Base-by-base conservation (phyloP, 37 sponge, comb jelly and placozoan species). In the Lycopodina hypogea region DNA sequence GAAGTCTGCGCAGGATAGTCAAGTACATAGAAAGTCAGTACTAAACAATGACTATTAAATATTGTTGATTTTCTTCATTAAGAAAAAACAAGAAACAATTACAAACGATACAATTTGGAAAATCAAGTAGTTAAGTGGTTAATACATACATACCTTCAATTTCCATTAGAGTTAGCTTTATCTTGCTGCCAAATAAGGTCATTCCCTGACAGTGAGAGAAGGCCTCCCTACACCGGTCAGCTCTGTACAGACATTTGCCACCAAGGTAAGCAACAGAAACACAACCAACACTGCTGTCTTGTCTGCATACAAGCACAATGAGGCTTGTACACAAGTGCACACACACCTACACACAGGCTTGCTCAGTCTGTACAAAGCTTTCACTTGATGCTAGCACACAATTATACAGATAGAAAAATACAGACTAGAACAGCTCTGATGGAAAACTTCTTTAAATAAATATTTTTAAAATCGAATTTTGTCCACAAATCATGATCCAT, bases 131-230 rank as follows among this genome's bases (percentile, higher is more conserved):
- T n/a, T n/a, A n/a, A n/a, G n/a, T n/a, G n/a, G n/a, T n/a, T n/a
- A n/a, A n/a, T n/a, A n/a, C n/a, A n/a, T n/a, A 21, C 72, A 66
- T 41, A 82, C 83, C 88, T 72, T 78, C 79, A 15, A 24, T 32
- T 24, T 86, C 40, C 22, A 77, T 30, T 3, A 77, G 71, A 28
- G 58, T 48, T 1, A 90, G 62, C 40, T 83, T 82, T 28, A 90
- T 39, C 68, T 86, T 90, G 56, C 60, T 76, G 1, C 91, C 91
- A 78, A 90, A 86, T 29, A 86, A 23, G 1, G 61, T 35, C 29
- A 68, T 23, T 14, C 83, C 87, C 36, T 86, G 73, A 3, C 68
- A 42, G 26, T 78, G 50, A 6, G 41, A 59, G 61, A 68, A 79
- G 0, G 87, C 87, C 34, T 73, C 72, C 48, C 70, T 42, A 32